Base-by-base conservation (phyloP, 2,888 invertebrate genomes). In the Agonopterix heracliana region DNA sequence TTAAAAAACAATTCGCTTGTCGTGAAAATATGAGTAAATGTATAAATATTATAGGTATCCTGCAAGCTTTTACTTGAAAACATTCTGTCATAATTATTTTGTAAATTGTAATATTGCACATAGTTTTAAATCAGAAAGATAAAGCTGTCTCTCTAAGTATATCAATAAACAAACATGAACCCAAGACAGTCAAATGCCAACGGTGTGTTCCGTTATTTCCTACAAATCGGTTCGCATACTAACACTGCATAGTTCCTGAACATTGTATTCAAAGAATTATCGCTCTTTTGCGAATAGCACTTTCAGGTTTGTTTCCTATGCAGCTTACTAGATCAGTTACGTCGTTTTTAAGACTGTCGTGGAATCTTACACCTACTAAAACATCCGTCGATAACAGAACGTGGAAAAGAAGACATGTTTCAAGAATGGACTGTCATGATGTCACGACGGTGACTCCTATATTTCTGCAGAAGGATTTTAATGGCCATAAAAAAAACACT, bases 131-230 rank as follows among this genome's bases (percentile, higher is more conserved):
- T 26, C 5, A 26, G 17, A 26, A 26, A 26, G 26, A 26, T 26
- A 7, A 26, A 26, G 7, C 5, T 26, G 7, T 26, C 26, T 26
- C 26, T 26, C 26, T 26, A 26, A 17, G 26, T 26, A 26, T 26
- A 61, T 62, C 57, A 55, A 61, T 61, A 60, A 54, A 55, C 59
- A 49, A 53, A 48, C 64, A 64, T 58, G 64, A 64, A 54, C 64
- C 64, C 26, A 26, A 26, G 26, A 70, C 68, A 68, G 67, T 63
- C 65, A 64, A 69, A 63, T 54, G 48, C 55, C 66, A 77, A 75
- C 72, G 70, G 78, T 73, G 60, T 63, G 74, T 82, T 73, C 85
- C 85, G 85, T 85, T 85, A 85, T 76, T 80, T 78, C 76, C 76
- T 70, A 79, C 77, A 74, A 81, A 78, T 76, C 75, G 68, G 61